phyloP scores from a whole-genome alignment of 2,888 invertebrate species.

The Troides aeacus region DNA sequence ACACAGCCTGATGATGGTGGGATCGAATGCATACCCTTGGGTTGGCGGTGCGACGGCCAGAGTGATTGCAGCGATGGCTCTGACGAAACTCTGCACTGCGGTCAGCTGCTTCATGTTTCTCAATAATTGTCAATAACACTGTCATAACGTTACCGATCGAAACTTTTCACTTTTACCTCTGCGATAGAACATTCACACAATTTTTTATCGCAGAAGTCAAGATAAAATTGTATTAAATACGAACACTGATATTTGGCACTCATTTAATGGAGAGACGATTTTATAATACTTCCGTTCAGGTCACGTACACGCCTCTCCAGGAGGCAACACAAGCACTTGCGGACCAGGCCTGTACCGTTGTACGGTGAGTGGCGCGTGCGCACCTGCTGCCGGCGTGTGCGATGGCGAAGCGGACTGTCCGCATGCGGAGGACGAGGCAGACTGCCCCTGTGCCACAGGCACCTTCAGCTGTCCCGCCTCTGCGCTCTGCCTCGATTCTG shows the following conservation, averaged over 20 bases:
- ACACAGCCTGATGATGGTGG: conserved; percentile 83
- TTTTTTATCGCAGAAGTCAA: too few relatives aligned
- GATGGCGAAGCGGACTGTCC: conserved; percentile 84
- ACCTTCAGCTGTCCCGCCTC: conserved; percentile 55
- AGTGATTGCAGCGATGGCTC: conserved; percentile 85
- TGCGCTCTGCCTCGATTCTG: conserved; percentile 35
- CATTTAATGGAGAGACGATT: too few relatives aligned
- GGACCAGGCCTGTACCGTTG: conserved; percentile 83
- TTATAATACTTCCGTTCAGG: too few relatives aligned
- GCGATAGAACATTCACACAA: too few relatives aligned
- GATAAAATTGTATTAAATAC: too few relatives aligned
- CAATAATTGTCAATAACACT: too few relatives aligned
- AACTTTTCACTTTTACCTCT: too few relatives aligned
- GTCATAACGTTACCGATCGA: too few relatives aligned
- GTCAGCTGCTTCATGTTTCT: conserved; percentile 11
- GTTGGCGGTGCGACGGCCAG: conserved; percentile 83
- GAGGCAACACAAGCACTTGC: conserved; percentile 78
- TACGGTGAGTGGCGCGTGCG: conserved; percentile 80
- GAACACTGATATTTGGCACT: too few relatives aligned
- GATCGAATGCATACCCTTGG: conserved; percentile 83
- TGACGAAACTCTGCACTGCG: conserved; percentile 62
- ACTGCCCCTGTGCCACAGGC: conserved; percentile 54
- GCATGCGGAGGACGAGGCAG: conserved; percentile 83
- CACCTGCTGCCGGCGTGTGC: conserved; percentile 83
- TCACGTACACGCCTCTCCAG: conserved; percentile 39